These are phyloP conservation scores for Acrobasis repandana DNA, from an alignment of 2,888 invertebrate genomes.

Conservation along the genomic window DNA sequence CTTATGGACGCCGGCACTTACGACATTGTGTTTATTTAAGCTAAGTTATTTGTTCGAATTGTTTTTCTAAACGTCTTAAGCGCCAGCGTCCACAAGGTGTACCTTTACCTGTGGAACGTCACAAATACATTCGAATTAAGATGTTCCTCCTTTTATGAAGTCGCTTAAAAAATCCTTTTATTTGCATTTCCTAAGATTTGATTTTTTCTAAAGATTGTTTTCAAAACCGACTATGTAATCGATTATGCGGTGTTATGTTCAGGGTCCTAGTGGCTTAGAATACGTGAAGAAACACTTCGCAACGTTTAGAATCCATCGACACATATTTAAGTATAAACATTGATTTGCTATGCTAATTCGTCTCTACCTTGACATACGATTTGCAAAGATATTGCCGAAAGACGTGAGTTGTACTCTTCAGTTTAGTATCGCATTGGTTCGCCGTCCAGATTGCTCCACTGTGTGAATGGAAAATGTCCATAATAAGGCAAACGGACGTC, in stretches of 20 bases:
- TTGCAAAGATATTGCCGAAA: conserved; percentile 48
- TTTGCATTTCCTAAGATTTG: too few species aligned
- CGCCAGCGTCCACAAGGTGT: too few species aligned
- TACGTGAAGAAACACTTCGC: conserved; percentile 21
- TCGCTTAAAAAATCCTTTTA: too few species aligned
- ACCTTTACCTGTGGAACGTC: too few species aligned
- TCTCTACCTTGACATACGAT: conserved; percentile 60
- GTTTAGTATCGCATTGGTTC: conserved; percentile 42
- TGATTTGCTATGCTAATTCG: conserved; percentile 57
- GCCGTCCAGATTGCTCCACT: conserved; percentile 64
- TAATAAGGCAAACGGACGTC: conserved; percentile 71
- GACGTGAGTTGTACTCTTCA: conserved; percentile 28
- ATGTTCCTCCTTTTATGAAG: too few species aligned
- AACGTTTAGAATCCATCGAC: conserved; percentile 31
- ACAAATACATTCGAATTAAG: too few species aligned
- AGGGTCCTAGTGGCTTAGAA: conserved; percentile 9
- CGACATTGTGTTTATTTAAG: too few species aligned
- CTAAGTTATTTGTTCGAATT: too few species aligned
- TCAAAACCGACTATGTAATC: conserved; percentile 3
- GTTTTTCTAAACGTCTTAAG: too few species aligned
- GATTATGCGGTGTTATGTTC: conserved; percentile 6
- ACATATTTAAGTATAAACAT: conserved; percentile 44
- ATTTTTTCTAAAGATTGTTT: neutral
- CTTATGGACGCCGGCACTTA: too few species aligned
- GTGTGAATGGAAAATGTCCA: conserved; percentile 77